These are phyloP conservation scores for Seladonia tumulorum DNA, from an alignment of 2,888 invertebrate species.

Conservation along the genomic window DNA sequence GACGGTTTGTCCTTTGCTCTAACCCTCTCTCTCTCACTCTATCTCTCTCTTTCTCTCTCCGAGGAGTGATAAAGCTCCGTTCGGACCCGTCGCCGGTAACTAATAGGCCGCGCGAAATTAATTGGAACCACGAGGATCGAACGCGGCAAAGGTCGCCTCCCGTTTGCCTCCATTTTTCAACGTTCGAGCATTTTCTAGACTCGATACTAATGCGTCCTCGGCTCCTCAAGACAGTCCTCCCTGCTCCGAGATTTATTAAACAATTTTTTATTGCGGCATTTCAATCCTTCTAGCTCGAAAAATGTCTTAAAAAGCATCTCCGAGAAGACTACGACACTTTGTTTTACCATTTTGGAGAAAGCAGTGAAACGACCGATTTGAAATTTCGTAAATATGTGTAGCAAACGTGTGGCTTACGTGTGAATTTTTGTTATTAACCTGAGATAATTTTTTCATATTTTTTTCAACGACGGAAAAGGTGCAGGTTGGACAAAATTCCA, in stretches of 20 bases:
- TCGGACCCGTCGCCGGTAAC: background rate
- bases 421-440: no score
- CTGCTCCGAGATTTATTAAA: background rate
- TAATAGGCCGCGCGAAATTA: constrained; percentile 14
- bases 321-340: background rate
- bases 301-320: background rate
- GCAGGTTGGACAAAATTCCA: no score
- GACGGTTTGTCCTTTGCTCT: background rate
- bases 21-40: background rate
- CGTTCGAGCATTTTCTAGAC: background rate
- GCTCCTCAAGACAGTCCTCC: background rate
- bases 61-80: constrained; percentile 3
- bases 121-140: constrained; percentile 11
- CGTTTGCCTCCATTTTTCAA: background rate
- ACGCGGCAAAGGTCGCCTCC: background rate
- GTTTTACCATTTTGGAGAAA: background rate
- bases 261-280: background rate
- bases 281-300: background rate
- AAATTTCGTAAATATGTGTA: background rate
- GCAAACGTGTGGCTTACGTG: no score
- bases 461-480: no score
- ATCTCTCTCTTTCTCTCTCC: background rate
- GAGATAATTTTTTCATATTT: no score
- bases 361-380: background rate
- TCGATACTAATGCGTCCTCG: background rate